phyloP scores from a whole-genome alignment of 2,888 invertebrate species.

The Tetranychus piercei region DNA sequence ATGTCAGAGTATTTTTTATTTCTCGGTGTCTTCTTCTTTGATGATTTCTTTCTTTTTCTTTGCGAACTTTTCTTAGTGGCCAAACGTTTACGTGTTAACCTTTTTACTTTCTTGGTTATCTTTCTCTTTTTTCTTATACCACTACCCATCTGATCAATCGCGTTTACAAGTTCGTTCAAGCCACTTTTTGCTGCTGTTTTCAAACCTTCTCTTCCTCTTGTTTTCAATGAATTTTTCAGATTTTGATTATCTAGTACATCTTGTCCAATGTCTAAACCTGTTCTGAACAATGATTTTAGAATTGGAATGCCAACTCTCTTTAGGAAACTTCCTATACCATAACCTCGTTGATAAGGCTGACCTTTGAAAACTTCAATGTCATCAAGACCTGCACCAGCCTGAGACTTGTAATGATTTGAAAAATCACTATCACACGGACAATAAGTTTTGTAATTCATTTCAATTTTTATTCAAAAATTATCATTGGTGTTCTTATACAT shows the following conservation, averaged over 20 bases:
- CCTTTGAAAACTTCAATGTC: slow-evolving; percentile 7
- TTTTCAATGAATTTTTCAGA: background rate
- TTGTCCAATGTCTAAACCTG: background rate
- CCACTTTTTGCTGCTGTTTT: background rate
- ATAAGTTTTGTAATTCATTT: background rate
- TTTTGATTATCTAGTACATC: background rate
- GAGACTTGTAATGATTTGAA: background rate
- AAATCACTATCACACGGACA: background rate
- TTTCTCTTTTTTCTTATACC: background rate
- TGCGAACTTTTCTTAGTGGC: too few species aligned
- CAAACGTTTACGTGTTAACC: background rate
- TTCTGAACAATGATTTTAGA: background rate
- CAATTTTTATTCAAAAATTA: background rate
- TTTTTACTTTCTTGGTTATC: background rate
- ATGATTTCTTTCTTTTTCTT: too few species aligned
- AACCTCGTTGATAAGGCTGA: slow-evolving; percentile 9
- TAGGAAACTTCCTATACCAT: slow-evolving; percentile 1
- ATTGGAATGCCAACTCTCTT: background rate
- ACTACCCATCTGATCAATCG: background rate
- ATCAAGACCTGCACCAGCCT: slow-evolving; percentile 7
- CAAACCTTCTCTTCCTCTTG: background rate
- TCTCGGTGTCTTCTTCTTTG: background rate
- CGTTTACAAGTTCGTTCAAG: background rate
- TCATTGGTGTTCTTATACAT: background rate
- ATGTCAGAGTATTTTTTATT: background rate